Percentiles rank a stretch among this genome's conserved stretches.
These are phyloP conservation scores for Carlito syrichta DNA, from an alignment of 2,113 vertebrate genomes.

Conservation along the genomic window DNA sequence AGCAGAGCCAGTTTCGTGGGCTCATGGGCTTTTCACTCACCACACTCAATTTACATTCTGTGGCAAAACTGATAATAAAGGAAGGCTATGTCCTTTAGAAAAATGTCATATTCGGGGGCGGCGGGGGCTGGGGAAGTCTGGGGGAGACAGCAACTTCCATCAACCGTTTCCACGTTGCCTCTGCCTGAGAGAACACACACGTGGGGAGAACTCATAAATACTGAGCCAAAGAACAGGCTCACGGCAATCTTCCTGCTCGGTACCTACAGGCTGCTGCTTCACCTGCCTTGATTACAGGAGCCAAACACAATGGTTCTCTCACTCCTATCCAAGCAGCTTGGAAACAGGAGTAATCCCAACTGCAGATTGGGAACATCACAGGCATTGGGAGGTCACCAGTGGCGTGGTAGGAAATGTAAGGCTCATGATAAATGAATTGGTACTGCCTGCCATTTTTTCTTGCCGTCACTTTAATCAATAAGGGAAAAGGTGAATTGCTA, in stretches of 20 bases:
- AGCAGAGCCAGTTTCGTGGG: not conserved
- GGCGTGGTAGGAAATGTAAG: constrained; percentile 26
- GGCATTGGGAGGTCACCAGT: not conserved
- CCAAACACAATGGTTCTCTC: not conserved
- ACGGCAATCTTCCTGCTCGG: not conserved
- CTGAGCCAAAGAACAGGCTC: not conserved
- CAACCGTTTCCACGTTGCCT: not conserved
- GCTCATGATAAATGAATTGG: constrained; percentile 59
- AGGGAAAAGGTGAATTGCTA: constrained; percentile 80
- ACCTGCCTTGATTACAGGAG: not conserved
- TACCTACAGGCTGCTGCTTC: not conserved
- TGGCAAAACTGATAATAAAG: not conserved
- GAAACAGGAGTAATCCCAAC: not conserved
- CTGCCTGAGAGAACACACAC: not conserved
- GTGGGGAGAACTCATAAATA: not conserved
- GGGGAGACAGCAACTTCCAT: not conserved
- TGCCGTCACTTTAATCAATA: constrained; percentile 74
- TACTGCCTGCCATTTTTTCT: constrained; percentile 61
- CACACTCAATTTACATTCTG: not conserved
- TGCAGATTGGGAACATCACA: not conserved
- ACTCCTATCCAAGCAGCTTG: not conserved
- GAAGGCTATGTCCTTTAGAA: not conserved
- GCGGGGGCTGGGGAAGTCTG: not conserved
- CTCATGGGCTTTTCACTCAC: not conserved
- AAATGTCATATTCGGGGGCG: not conserved